Conservation (phyloP, 2,888 invertebrate species). For the Acanthosepion pharaonis region DNA sequence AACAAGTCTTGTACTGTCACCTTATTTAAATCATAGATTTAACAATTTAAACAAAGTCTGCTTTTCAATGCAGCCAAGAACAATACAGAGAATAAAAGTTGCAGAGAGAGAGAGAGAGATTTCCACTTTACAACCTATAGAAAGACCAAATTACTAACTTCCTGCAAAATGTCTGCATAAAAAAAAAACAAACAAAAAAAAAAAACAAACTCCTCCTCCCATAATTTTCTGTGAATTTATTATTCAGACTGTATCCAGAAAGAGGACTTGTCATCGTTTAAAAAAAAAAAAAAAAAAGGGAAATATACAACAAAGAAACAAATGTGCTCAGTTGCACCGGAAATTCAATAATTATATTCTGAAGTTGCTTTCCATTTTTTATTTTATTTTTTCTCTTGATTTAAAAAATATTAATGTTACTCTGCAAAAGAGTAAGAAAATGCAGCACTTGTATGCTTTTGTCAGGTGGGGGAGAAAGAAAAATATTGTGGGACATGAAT, state of each 20-base stretch:
- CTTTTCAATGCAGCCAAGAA: background rate
- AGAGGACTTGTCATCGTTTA: background rate
- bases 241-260: background rate
- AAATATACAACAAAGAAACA: background rate
- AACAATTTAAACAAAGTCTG: background rate
- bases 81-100: background rate
- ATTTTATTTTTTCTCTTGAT: background rate
- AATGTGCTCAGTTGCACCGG: background rate
- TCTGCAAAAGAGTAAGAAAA: background rate
- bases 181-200: background rate
- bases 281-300: background rate
- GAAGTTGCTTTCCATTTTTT: background rate
- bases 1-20: background rate
- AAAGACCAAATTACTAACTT: background rate
- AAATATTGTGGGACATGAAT: background rate
- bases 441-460: background rate
- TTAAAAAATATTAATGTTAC: background rate
- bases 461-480: background rate
- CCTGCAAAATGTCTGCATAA: background rate
- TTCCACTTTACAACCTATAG: background rate
- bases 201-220: background rate
- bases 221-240: background rate
- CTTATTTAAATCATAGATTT: background rate
- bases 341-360: slow-evolving; percentile 4
- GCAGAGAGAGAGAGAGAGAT: background rate